Base-by-base conservation (phyloP, 2,797 vertebrate species). In the Apogon hyalosoma region DNA sequence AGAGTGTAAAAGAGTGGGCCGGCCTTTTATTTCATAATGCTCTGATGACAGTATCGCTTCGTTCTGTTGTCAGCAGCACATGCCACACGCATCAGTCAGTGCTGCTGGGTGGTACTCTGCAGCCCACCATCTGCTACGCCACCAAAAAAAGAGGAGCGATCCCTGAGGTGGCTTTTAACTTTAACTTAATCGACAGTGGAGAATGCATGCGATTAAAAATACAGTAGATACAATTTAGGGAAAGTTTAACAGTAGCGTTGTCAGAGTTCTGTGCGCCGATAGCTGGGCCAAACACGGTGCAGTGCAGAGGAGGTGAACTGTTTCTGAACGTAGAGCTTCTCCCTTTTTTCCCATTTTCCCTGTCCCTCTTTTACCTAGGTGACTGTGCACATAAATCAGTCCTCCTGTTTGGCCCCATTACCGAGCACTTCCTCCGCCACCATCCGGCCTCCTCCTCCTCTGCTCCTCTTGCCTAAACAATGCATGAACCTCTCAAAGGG, bases 401-500 rank as follows among this genome's bases (percentile, higher is more conserved):
- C 38, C 77, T 83, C 69, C 73, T 56, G 80, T 87, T 90, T 87
- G 87, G 84, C 80, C 88, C 90, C 82, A 89, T 91, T 91, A 88
- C 85, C 2, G 64, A 55, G 73, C 69, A 74, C 84, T 85, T 84
- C 86, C 71, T 80, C 66, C 18, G 36, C 79, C 84, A 75, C 80
- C 84, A 77, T 82, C 82, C 74, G 54, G 74, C 73, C 69, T 59
- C 72, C 73, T 46, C 63, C 48, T 68, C 65, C 73, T 65, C 65
- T 56, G 42, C 77, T 59, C 75, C 14, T 58, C 84, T n/a, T 92
- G 88, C 90, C 93, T 96, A 95, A 96, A 96, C 96, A 95, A 96
- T 96, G 94, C 93, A 96, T 96, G 95, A 95, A 94, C 92, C 89
- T 91, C 89, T 92, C 85, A 87, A 86, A 90, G 94, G 95, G 94